A percentile compares a stretch with the other conserved stretches of the same genome.
Evolutionary conservation across 1,140 invertebrate genomes (phyloP).

Genomic region (Euschistus heros): DNA sequence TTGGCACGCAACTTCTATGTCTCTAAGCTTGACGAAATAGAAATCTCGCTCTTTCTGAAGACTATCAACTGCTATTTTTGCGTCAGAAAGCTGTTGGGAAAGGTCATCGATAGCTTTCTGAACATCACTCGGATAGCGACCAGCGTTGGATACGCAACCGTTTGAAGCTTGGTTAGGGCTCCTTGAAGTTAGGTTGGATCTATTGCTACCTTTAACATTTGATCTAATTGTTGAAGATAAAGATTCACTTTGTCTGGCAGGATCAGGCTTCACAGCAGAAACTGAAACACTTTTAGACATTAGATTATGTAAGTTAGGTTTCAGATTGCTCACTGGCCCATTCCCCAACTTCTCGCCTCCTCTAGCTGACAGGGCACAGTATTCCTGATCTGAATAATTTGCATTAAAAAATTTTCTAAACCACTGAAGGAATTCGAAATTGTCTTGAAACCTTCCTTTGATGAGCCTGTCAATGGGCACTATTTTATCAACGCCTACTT

Average conservation of each 20-base stretch:
- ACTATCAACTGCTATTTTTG: constrained; percentile 81
- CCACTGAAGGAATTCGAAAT: constrained; percentile 99
- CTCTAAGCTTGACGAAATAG: constrained; percentile 95
- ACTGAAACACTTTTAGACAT: not conserved
- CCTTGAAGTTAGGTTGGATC: not conserved
- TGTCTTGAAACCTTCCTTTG: constrained; percentile 93
- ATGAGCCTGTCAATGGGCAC: constrained; percentile 80
- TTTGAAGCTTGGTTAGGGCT: not conserved
- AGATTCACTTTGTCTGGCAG: not conserved
- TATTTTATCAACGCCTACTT: constrained; percentile 97
- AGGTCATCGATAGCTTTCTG: not conserved
- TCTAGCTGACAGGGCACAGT: constrained; percentile 76
- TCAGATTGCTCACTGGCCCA: constrained; percentile 34
- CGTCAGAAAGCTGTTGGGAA: constrained; percentile 58
- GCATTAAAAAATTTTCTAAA: constrained; percentile 99
- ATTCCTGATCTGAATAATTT: constrained; percentile 86
- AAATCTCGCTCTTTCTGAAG: constrained; percentile 97
- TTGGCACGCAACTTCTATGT: constrained; percentile 97
- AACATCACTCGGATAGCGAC: not conserved
- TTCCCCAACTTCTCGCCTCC: constrained; percentile 70
- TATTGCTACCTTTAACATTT: not conserved
- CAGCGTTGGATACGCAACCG: not conserved
- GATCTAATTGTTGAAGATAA: not conserved
- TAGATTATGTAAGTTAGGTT: too few species aligned
- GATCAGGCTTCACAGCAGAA: too few species aligned